Evolutionary conservation across 2,113 vertebrate genomes (phyloP).

Genomic region (Nycticebus coucang): DNA sequence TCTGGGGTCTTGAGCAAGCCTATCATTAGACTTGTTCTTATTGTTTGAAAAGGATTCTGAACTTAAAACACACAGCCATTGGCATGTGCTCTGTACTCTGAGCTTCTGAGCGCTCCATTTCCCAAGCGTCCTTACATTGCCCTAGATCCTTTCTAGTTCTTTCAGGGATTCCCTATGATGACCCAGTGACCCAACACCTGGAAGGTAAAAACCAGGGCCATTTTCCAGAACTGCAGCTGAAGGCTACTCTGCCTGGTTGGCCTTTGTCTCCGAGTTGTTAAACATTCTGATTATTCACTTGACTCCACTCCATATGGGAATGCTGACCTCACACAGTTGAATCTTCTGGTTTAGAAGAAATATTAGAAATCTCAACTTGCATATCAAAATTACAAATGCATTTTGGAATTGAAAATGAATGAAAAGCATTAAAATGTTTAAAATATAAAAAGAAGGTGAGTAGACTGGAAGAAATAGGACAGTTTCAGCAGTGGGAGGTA

Average conservation of each 20-base stretch:
- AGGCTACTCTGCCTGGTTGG: not conserved
- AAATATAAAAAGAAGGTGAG: not conserved
- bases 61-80: not conserved
- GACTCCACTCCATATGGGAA: not conserved
- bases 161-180: not conserved
- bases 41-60: not conserved
- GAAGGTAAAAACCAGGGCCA: not conserved
- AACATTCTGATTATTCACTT: not conserved
- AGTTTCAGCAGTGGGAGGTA: not conserved
- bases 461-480: not conserved
- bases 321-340: not conserved
- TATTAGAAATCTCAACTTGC: not conserved
- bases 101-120: not conserved
- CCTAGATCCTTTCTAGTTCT: not conserved
- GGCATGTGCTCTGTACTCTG: not conserved
- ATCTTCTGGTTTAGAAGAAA: not conserved
- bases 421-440: not conserved
- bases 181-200: not conserved
- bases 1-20: not conserved
- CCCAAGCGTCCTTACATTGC: fast-evolving
- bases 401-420: not conserved
- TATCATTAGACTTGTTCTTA: not conserved
- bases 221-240: not conserved
- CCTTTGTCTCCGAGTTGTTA: not conserved
- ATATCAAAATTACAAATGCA: not conserved